A percentile compares a stretch with the other conserved stretches of the same genome.
These are phyloP conservation scores for Hylia prasina DNA, from an alignment of 2,113 vertebrate genomes.

Conservation along the genomic window DNA sequence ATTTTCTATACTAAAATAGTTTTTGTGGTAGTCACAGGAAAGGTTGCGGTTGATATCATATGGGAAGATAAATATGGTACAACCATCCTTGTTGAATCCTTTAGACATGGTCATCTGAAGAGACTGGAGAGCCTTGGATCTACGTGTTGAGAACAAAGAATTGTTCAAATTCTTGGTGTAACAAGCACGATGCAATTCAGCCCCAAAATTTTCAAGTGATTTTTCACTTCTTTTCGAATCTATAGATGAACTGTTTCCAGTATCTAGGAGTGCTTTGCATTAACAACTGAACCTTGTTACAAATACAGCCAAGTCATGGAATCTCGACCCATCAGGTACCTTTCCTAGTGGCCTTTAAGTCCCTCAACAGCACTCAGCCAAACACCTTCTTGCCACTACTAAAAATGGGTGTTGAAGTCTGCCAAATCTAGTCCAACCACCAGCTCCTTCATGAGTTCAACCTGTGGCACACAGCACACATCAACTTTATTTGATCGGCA, in stretches of 20 bases:
- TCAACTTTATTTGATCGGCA: neutral
- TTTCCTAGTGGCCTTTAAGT: neutral
- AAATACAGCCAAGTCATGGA: neutral
- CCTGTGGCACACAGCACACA: neutral
- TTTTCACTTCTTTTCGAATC: neutral
- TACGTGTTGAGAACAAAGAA: neutral
- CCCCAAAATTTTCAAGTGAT: neutral
- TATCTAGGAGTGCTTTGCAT: neutral
- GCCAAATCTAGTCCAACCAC: neutral
- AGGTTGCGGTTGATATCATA: neutral
- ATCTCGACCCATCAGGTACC: neutral
- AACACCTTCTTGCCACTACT: fast-evolving
- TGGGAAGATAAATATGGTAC: neutral
- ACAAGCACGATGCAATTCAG: fast-evolving
- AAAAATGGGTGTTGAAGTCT: neutral
- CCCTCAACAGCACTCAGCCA: neutral
- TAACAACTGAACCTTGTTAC: fast-evolving
- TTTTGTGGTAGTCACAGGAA: neutral
- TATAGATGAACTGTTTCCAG: neutral
- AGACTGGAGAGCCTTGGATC: neutral
- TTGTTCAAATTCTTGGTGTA: neutral
- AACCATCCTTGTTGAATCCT: neutral
- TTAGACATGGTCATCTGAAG: neutral
- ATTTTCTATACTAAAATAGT: neutral
- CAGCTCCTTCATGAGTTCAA: neutral